These are phyloP conservation scores for Nemoura dubitans DNA, from an alignment of 2,888 invertebrate species.

Conservation along the genomic window DNA sequence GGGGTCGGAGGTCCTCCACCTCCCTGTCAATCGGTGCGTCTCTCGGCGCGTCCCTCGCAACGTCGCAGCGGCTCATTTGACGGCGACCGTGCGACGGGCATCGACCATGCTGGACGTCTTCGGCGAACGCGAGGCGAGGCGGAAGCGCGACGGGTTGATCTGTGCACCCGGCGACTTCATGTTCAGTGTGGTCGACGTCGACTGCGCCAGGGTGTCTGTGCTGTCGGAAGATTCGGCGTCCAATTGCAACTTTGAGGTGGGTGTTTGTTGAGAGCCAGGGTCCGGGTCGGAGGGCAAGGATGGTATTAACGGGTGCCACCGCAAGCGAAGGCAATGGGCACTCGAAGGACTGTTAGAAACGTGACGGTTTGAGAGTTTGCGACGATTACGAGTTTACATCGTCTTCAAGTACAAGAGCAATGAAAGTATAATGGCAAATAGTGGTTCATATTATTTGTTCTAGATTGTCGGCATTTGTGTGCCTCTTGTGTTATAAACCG, in stretches of 20 bases:
- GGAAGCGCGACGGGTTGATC: conserved; percentile 17
- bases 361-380: too few species aligned
- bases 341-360: not conserved
- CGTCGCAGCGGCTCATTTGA: not conserved
- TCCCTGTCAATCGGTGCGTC: not conserved
- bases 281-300: too few species aligned
- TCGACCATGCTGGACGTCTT: conserved; percentile 1
- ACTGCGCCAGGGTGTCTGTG: not conserved
- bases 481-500: too few species aligned
- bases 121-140: not conserved
- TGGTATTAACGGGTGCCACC: not conserved
- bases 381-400: not conserved
- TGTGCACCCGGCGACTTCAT: conserved; percentile 27
- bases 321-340: not conserved
- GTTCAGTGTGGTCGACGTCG: conserved; percentile 33
- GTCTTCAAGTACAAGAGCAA: not conserved
- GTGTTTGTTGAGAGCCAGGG: not conserved
- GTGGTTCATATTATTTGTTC: too few species aligned
- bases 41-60: not conserved
- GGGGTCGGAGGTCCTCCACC: not conserved
- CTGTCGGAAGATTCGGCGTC: not conserved
- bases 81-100: not conserved
- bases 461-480: too few species aligned
- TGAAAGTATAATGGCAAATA: too few species aligned
- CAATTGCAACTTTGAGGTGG: not conserved